Evolutionary conservation across 2,888 invertebrate species (phyloP).

Genomic region (Nemapogon koenigi): DNA sequence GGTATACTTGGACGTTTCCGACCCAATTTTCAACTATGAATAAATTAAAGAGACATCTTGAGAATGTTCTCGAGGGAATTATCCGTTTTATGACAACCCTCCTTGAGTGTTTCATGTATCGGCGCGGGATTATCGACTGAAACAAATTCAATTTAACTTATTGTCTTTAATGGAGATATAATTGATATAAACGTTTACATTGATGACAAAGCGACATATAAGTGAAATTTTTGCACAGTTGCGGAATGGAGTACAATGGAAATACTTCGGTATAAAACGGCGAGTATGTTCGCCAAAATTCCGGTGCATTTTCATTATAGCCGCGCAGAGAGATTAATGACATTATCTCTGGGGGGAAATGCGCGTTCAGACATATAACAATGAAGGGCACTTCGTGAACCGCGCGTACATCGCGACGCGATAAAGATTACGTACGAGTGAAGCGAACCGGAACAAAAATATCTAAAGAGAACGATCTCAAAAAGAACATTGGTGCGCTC

Average conservation of each 20-base stretch:
- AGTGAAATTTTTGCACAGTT: too few relatives aligned
- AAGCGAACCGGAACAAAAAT: slow-evolving; percentile 35
- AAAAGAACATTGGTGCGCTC: slow-evolving; percentile 34
- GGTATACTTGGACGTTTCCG: slow-evolving; percentile 21
- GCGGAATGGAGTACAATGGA: too few relatives aligned
- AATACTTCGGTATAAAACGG: too few relatives aligned
- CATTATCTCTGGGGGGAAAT: slow-evolving; percentile 44
- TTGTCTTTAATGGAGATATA: too few relatives aligned
- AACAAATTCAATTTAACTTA: too few relatives aligned
- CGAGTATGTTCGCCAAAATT: too few relatives aligned
- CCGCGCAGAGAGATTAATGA: slow-evolving; percentile 40
- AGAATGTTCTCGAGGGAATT: slow-evolving; percentile 15
- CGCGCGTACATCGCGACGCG: slow-evolving; percentile 18
- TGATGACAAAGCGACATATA: too few relatives aligned
- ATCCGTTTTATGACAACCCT: slow-evolving; percentile 15
- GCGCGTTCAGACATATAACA: slow-evolving; percentile 37
- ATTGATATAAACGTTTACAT: too few relatives aligned
- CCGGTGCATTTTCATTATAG: slow-evolving; percentile 45
- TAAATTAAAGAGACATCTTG: slow-evolving; percentile 29
- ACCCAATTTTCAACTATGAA: slow-evolving; percentile 38
- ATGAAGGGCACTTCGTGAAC: slow-evolving; percentile 33
- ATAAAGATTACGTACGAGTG: slow-evolving; percentile 6
- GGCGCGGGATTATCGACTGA: too few relatives aligned
- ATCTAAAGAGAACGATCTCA: slow-evolving; percentile 28
- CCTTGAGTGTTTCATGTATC: not conserved